These are phyloP conservation scores for Myopa tessellatipennis DNA, from an alignment of 2,888 invertebrate genomes.

Conservation along the genomic window DNA sequence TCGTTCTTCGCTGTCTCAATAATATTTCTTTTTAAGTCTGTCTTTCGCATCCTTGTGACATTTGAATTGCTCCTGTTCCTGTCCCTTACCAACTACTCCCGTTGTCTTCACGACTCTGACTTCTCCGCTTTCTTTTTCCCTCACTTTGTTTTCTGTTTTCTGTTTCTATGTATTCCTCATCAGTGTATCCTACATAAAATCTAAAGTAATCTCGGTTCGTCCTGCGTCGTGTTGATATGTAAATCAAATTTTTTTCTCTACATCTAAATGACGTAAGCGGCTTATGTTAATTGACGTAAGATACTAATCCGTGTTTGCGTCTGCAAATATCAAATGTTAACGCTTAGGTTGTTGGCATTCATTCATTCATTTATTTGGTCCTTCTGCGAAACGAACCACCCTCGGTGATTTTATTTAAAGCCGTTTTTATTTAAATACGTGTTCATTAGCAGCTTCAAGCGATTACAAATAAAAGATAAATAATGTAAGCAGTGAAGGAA, in stretches of 20 bases:
- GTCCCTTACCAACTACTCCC: background rate
- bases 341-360: constrained; percentile 36
- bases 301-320: constrained; percentile 48
- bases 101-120: background rate
- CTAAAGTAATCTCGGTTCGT: background rate
- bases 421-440: constrained; percentile 25
- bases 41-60: too few species aligned
- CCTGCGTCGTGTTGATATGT: constrained; percentile 40
- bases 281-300: constrained; percentile 53
- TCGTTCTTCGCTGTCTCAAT: too few species aligned
- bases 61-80: background rate
- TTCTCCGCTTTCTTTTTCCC: background rate
- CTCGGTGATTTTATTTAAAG: constrained; percentile 17
- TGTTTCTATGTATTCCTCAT: too few species aligned
- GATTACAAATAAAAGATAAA: constrained; percentile 23
- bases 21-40: too few species aligned
- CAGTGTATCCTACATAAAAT: too few species aligned
- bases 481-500: background rate
- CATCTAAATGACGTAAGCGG: constrained; percentile 51
- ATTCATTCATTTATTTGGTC: background rate
- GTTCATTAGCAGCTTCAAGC: constrained; percentile 29
- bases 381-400: background rate
- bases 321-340: constrained; percentile 44
- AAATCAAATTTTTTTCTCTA: constrained; percentile 41
- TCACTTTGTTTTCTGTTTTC: background rate